phyloP scores from a whole-genome alignment of 2,888 invertebrate species.

The Gnatocerus cornutus region DNA sequence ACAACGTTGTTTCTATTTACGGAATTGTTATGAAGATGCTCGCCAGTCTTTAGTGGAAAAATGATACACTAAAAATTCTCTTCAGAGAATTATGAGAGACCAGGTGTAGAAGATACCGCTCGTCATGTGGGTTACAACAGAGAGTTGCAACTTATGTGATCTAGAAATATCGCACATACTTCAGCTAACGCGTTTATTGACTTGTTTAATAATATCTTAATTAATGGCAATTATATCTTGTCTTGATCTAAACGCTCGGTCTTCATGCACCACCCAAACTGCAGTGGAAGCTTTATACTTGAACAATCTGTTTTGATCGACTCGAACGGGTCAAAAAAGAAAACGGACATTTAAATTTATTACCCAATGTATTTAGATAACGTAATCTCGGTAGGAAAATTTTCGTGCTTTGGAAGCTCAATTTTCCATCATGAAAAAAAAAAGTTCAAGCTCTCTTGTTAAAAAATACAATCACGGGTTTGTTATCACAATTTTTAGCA shows the following conservation, averaged over 20 bases:
- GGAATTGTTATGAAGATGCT: not conserved
- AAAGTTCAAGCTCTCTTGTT: no score
- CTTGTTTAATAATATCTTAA: slow-evolving; percentile 60
- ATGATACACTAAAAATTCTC: slow-evolving; percentile 8
- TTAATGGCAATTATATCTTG: slow-evolving; percentile 57
- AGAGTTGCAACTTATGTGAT: slow-evolving; percentile 12
- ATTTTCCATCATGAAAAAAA: no score
- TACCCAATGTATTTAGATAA: no score
- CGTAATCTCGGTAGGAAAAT: no score
- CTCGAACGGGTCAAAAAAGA: no score
- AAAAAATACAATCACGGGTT: no score
- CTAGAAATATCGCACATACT: slow-evolving; percentile 46
- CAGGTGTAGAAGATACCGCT: slow-evolving; percentile 27
- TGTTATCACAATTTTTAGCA: no score
- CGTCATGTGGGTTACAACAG: slow-evolving; percentile 15
- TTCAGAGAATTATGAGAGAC: slow-evolving; percentile 12
- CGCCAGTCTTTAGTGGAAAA: slow-evolving; percentile 5
- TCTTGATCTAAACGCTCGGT: slow-evolving; percentile 28
- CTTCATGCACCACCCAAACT: slow-evolving; percentile 5
- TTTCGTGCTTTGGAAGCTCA: no score
- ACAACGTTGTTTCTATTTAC: not conserved
- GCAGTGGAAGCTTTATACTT: not conserved
- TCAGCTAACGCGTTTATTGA: slow-evolving; percentile 59
- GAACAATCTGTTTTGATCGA: no score
- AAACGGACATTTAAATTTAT: no score